A percentile compares a stretch with the other conserved stretches of the same genome.
Evolutionary conservation across 2,888 invertebrate genomes (phyloP).

Genomic region (Dorcus parallelipipedus): DNA sequence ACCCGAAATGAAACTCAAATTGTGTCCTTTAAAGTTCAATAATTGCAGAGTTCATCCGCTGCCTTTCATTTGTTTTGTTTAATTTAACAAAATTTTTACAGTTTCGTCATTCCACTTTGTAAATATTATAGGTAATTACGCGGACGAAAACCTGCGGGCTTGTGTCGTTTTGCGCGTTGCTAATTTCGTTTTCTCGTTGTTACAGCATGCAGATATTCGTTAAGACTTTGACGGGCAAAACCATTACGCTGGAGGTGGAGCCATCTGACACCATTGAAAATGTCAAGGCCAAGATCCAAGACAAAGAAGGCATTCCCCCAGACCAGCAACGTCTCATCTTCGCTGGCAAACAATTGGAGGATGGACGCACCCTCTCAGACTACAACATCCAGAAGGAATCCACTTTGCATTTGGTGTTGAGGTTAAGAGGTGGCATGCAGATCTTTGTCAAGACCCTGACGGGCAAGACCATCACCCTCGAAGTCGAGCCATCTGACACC

Average conservation of each 20-base stretch:
- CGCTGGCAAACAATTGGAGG: too few relatives aligned
- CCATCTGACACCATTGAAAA: slow-evolving; percentile 56
- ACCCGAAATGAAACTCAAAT: not conserved
- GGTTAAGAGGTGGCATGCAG: too few relatives aligned
- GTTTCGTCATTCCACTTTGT: slow-evolving; percentile 19
- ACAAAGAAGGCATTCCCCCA: slow-evolving; percentile 57
- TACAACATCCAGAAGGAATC: too few relatives aligned
- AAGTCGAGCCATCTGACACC: slow-evolving; percentile 53
- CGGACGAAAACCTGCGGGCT: not conserved
- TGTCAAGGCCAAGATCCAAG: slow-evolving; percentile 56
- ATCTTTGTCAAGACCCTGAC: slow-evolving; percentile 29
- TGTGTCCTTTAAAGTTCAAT: too few relatives aligned
- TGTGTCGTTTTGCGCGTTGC: slow-evolving; percentile 11
- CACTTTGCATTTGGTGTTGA: too few relatives aligned
- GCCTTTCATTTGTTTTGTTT: slow-evolving; percentile 20
- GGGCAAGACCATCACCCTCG: slow-evolving; percentile 55
- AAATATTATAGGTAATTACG: not conserved
- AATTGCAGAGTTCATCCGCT: not conserved
- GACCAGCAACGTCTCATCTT: slow-evolving; percentile 53
- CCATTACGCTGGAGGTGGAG: slow-evolving; percentile 55
- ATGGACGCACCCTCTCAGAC: too few relatives aligned
- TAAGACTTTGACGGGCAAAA: slow-evolving; percentile 47
- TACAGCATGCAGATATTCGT: slow-evolving; percentile 55
- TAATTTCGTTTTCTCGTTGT: slow-evolving; percentile 5
- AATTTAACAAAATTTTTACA: slow-evolving; percentile 22